phyloP scores from a whole-genome alignment of 1,140 invertebrate species.

The Littorina saxatilis region DNA sequence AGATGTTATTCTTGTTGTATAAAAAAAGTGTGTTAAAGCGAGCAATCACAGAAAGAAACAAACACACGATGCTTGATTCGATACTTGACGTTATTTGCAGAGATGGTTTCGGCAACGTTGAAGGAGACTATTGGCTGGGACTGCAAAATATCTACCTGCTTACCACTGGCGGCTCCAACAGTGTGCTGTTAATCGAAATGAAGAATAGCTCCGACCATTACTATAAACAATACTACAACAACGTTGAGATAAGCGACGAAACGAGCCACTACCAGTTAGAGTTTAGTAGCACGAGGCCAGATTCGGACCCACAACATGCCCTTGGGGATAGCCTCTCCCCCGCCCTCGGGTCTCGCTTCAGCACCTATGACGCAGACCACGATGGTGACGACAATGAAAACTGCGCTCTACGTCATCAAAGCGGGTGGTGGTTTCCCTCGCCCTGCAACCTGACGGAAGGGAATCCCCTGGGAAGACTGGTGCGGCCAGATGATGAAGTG shows the following conservation, averaged over 20 bases:
- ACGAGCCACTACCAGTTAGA: not conserved
- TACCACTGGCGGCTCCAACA: not conserved
- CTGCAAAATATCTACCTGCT: not conserved
- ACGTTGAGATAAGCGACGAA: not conserved
- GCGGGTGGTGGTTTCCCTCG: slow-evolving; percentile 40
- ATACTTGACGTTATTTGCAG: too few species aligned
- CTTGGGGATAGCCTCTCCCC: slow-evolving; percentile 14
- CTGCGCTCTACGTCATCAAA: slow-evolving; percentile 26
- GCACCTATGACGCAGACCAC: slow-evolving; percentile 41
- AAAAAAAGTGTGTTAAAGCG: too few species aligned
- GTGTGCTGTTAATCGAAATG: not conserved
- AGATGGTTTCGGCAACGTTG: slow-evolving; percentile 1
- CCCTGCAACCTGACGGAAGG: slow-evolving; percentile 25
- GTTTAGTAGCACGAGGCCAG: not conserved
- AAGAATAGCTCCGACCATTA: not conserved
- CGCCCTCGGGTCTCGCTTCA: slow-evolving; percentile 13
- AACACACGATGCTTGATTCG: too few species aligned
- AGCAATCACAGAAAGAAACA: too few species aligned
- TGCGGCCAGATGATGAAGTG: too few species aligned
- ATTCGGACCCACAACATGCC: not conserved
- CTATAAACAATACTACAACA: not conserved
- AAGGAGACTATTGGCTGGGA: not conserved
- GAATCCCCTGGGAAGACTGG: too few species aligned
- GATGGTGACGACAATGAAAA: slow-evolving; percentile 20
- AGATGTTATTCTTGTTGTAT: too few species aligned